Base-by-base conservation (phyloP, 2,888 invertebrate genomes). In the Trimorus sp. region DNA sequence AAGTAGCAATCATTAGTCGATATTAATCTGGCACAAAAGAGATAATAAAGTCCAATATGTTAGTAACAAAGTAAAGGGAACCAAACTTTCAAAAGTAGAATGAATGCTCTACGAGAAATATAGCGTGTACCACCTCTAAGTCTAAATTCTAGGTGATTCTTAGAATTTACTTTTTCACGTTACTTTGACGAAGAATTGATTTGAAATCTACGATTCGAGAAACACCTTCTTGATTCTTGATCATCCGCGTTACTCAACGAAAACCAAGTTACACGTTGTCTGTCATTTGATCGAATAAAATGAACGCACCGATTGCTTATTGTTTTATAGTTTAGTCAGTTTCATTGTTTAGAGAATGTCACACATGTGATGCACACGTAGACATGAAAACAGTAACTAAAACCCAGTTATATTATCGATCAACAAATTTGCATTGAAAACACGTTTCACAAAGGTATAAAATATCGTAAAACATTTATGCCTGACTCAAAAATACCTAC, bases 111-210 rank as follows among this genome's bases (percentile, higher is more conserved):
- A 82, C 79, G 75, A 80, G 73, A 83, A 83, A 81, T 26, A 81
- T 81, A 78, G 70, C 75, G 73, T 75, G 81, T 81, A 83, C 80
- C 80, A 81, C 79, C 80, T 83, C 83, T 83, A 76, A 78, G 75
- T 75, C 82, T 82, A 82, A 78, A 75, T 70, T 82, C 82, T 78
- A 82, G 16, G 78, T 82, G 82, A 78, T 69, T 63, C 48, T 73
- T 71, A 70, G 53, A 54, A 74, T 54, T 82, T 69, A 70, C 6
- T 70, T 65, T 49, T 54, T 78, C 60, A 66, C 16, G 59, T 45
- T 15, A 51, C 51, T 40, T 76, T 16, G 26, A 71, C 58, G 54
- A 74, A 59, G 7, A 56, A 79, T 45, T 74, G 68, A 68, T 45
- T 53, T n/a, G 6, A 4, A 79, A 58, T 58, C 54, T 65, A 15